Percentiles rank a stretch among this genome's conserved stretches.
phyloP scores from a whole-genome alignment of 2,797 vertebrate species.

The Hapalemur alaotrensis region DNA sequence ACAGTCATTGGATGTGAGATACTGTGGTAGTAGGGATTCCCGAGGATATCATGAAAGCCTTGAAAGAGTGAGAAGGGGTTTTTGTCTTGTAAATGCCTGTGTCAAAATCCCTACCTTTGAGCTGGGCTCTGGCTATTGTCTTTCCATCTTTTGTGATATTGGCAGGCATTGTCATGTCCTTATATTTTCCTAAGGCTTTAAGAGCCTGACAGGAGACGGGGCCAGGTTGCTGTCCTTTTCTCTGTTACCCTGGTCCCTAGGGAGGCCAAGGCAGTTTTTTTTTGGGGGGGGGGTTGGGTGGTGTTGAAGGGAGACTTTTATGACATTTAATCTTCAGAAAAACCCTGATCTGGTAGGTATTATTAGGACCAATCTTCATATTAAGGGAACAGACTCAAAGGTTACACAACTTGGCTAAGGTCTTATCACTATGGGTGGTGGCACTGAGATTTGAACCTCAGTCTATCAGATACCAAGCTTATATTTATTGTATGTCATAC shows the following conservation, averaged over 20 bases:
- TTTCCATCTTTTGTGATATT: not conserved
- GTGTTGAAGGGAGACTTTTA: not conserved
- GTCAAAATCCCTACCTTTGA: not conserved
- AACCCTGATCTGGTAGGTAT: not conserved
- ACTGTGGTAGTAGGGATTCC: not conserved
- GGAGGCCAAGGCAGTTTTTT: not conserved
- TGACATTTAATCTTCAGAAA: not conserved
- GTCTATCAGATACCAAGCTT: not conserved
- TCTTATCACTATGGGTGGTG: not conserved
- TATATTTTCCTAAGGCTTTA: not conserved
- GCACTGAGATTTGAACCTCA: not conserved
- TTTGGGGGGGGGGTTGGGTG: no score
- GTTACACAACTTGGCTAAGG: not conserved
- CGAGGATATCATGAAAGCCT: not conserved
- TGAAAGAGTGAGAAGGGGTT: not conserved
- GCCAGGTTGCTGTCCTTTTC: not conserved
- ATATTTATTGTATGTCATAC: not conserved
- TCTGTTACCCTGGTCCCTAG: not conserved
- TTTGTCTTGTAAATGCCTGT: not conserved
- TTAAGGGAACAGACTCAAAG: not conserved
- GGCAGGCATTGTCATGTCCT: not conserved
- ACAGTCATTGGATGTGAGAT: not conserved
- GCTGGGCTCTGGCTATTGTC: not conserved
- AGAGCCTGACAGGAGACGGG: accelerated
- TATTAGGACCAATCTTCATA: constrained; percentile 24